A percentile compares a stretch with the other conserved stretches of the same genome.
Evolutionary conservation across 2,113 vertebrate genomes (phyloP).

Genomic region (Stigmatopora nigra): DNA sequence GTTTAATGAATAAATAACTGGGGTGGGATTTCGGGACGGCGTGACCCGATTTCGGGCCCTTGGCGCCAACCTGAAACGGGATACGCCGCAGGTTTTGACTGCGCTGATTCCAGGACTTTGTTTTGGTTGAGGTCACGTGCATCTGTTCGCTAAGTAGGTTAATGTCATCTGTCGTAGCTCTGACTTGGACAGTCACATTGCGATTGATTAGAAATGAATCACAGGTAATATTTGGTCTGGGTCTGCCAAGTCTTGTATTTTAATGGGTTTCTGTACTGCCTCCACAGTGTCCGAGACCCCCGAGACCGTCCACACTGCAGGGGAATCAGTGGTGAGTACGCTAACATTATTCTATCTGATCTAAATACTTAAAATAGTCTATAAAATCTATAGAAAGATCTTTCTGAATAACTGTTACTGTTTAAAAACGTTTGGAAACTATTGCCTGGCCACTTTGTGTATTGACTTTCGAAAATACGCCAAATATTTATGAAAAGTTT

Average conservation of each 20-base stretch:
- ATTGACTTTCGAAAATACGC: too few species aligned
- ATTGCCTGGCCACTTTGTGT: too few species aligned
- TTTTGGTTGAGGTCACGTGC: not conserved
- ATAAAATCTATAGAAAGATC: too few species aligned
- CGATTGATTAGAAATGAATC: not conserved
- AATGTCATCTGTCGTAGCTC: not conserved
- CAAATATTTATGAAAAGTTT: too few species aligned
- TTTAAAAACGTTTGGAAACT: too few species aligned
- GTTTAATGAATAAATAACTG: conserved; percentile 43
- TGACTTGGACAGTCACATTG: not conserved
- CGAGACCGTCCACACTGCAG: conserved; percentile 27
- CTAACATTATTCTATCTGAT: not conserved
- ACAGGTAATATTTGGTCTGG: too few species aligned
- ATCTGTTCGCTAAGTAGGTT: not conserved
- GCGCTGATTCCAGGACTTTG: conserved; percentile 4
- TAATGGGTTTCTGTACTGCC: conserved; percentile 38
- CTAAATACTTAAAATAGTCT: too few species aligned
- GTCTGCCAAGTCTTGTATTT: conserved; percentile 14
- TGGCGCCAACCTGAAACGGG: conserved; percentile 35
- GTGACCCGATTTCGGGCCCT: conserved; percentile 33
- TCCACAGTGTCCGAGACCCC: conserved; percentile 54
- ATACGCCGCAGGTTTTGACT: not conserved
- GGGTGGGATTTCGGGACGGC: conserved; percentile 31
- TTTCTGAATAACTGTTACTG: too few species aligned
- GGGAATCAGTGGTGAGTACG: conserved; percentile 46